Evolutionary conservation across 2,113 vertebrate genomes (phyloP).

Genomic region (Chascanopsetta lugubris): DNA sequence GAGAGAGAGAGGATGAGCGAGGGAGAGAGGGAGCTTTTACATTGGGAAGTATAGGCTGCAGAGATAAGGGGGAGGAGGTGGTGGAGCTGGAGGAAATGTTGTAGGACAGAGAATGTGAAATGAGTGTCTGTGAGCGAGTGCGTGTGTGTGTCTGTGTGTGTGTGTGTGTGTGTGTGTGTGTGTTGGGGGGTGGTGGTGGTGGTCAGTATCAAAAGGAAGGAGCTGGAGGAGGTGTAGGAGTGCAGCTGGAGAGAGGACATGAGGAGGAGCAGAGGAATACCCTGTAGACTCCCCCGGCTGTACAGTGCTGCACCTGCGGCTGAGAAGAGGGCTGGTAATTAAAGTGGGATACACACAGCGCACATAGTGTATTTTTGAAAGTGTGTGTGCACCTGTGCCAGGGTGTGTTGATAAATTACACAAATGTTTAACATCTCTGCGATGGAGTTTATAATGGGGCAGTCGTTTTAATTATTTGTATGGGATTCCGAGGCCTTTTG

Average conservation of each 20-base stretch:
- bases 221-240: conserved; percentile 41
- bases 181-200: neutral
- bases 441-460: conserved; percentile 14
- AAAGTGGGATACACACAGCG: conserved; percentile 47
- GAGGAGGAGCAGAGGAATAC: conserved; percentile 45
- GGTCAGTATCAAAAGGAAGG: conserved; percentile 40
- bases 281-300: conserved; percentile 37
- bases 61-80: conserved; percentile 43
- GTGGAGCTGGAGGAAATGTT: conserved; percentile 38
- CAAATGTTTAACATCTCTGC: conserved; percentile 48
- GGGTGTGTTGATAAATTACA: conserved; percentile 24
- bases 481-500: neutral
- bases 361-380: conserved; percentile 61
- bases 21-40: conserved; percentile 34
- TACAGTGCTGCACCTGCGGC: conserved; percentile 54
- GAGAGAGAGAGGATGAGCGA: conserved; percentile 27
- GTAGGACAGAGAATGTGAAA: conserved; percentile 52
- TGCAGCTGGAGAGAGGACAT: conserved; percentile 35
- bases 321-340: conserved; percentile 51
- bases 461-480: conserved; percentile 18
- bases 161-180: neutral
- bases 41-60: conserved; percentile 45
- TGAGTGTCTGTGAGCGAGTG: conserved; percentile 6
- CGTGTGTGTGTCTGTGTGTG: too few relatives aligned
- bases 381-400: neutral